Conservation (phyloP, 37 sponge, comb jelly and placozoan species). For the Haliclona indistincta region DNA sequence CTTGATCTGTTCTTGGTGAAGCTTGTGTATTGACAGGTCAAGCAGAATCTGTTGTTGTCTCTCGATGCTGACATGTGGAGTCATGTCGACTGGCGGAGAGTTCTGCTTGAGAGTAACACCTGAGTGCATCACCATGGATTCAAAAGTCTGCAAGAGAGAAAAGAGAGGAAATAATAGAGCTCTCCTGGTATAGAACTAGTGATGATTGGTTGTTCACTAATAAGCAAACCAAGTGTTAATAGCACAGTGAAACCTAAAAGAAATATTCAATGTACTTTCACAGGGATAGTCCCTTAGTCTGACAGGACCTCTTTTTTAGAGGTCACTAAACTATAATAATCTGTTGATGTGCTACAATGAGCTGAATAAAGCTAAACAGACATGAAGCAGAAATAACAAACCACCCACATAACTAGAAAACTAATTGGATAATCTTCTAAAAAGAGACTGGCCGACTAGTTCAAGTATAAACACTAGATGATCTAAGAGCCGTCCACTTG, state of each 20-base stretch:
- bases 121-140: constrained; percentile 47
- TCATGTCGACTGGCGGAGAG: constrained; percentile 24
- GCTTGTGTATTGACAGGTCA: constrained; percentile 65
- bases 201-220: neutral
- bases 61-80: constrained; percentile 38
- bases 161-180: neutral
- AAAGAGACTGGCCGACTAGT: too few relatives aligned
- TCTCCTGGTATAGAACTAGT: neutral
- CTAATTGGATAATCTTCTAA: too few relatives aligned
- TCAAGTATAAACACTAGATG: too few relatives aligned
- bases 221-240: neutral
- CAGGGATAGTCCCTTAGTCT: too few relatives aligned
- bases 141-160: neutral
- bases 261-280: too few relatives aligned
- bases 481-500: too few relatives aligned
- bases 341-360: too few relatives aligned
- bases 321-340: too few relatives aligned
- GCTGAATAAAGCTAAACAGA: too few relatives aligned
- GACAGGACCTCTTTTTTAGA: too few relatives aligned
- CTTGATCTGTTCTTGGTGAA: constrained; percentile 66
- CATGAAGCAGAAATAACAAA: too few relatives aligned
- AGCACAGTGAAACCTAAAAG: neutral
- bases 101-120: constrained; percentile 32
- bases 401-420: too few relatives aligned
- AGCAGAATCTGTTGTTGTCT: constrained; percentile 57